Evolutionary conservation across 35 echinoderm and acorn worm genomes (phyloP).

Genomic region (Ptychodera flava): DNA sequence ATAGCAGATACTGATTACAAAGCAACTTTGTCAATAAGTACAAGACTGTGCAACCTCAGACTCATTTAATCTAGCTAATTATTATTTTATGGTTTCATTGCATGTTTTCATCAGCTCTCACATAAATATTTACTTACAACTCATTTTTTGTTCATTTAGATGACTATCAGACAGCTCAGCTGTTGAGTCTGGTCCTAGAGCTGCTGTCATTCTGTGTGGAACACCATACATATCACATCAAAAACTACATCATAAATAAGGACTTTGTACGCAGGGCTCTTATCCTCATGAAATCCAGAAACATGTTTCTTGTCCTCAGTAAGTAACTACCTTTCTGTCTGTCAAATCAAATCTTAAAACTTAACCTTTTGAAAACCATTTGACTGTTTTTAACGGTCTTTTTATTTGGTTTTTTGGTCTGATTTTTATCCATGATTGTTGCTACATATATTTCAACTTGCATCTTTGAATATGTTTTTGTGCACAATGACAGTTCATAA

Average conservation of each 20-base stretch:
- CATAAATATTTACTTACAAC: no score
- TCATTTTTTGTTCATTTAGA: constrained; percentile 40
- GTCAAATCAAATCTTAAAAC: not conserved
- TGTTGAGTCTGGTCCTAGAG: constrained; percentile 90
- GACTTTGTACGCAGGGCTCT: constrained; percentile 85
- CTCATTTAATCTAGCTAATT: no score
- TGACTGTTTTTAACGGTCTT: not conserved
- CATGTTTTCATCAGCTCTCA: no score
- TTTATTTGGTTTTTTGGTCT: not conserved
- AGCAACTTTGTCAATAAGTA: no score
- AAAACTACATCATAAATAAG: constrained; percentile 99
- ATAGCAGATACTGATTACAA: no score
- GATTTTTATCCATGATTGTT: no score
- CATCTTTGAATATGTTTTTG: no score
- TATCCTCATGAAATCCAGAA: constrained; percentile 79
- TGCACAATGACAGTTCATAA: no score
- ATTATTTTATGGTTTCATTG: no score
- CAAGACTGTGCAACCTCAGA: no score
- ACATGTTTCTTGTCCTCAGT: constrained; percentile 94
- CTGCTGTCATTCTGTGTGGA: constrained; percentile 86
- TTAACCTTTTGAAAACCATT: not conserved
- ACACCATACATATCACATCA: constrained; percentile 96
- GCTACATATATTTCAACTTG: no score
- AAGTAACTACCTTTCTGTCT: constrained; percentile 25
- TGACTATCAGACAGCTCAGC: constrained; percentile 97